Evolutionary conservation across 2,797 vertebrate genomes (phyloP), one percentile per base, ranked within the genome.

Genomic region (Acanthornis magna): DNA sequence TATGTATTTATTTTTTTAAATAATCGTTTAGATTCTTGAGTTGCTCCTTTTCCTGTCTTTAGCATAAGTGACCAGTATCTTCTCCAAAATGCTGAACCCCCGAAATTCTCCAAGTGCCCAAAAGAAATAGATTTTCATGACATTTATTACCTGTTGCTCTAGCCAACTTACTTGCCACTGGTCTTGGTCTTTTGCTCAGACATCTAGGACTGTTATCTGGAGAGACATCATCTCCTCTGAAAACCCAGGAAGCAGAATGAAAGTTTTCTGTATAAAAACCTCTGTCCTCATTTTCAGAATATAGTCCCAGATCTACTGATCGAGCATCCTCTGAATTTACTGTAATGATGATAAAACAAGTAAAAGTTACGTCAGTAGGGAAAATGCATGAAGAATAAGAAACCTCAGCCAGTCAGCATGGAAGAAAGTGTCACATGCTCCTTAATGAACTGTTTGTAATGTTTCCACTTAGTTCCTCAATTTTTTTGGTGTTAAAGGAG

Each of bases 261-360:
- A 99, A 99, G 9, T 98, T 99, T 96, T 99, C 99, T 5, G 98
- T 98, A 66, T 99, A 99, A 96, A 99, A 99, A 22, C 98, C 98
- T 93, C 98, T 98, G 27, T 98, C 98, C 42, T 99, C 98, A 45
- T 96, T 97, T 93, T 98, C 98, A 94, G 92, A 48, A 85, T 78
- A 82, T 85, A 98, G 57, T 21, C 97, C 96, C 62, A 98, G 71
- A 85, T 99, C 98, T 88, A 98, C 80, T 43, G 98, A 98, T 16
- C 61, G 97, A 34, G 97, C 91, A 29, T 99, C 98, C 76, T 99
- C 99, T 25, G 98, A 99, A 53, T 98, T 98, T 97, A 97, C 97
- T 97, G 97, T 79, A 43, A 91, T 10, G 34, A 81, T 2, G 23
- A 86, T 84, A 60, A 86, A 80, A 66, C 17, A 95, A 89, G 61